Conservation (phyloP, 2,797 vertebrate genomes). For the Pipistrellus nathusii region DNA sequence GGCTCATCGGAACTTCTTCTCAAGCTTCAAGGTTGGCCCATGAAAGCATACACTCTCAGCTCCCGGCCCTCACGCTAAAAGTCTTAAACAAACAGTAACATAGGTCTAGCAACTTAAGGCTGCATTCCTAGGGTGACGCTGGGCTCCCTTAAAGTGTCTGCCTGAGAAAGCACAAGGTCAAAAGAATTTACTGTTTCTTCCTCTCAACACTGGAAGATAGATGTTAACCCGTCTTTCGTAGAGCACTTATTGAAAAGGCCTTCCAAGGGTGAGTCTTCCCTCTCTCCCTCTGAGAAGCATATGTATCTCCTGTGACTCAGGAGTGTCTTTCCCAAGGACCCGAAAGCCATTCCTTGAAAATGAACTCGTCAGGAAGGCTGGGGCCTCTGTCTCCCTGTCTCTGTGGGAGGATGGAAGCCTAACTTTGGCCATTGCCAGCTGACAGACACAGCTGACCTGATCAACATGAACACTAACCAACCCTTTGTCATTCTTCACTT, state of each 20-base stretch:
- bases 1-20: neutral
- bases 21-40: neutral
- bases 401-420: neutral
- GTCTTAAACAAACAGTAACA: neutral
- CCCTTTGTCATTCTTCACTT: neutral
- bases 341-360: neutral
- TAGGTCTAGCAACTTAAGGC: neutral
- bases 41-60: neutral
- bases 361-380: neutral
- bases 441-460: neutral
- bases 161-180: neutral
- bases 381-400: neutral
- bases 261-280: neutral
- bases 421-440: neutral
- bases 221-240: neutral
- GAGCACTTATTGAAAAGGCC: neutral
- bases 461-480: neutral
- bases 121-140: neutral
- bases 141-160: neutral
- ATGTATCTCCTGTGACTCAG: neutral
- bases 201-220: neutral
- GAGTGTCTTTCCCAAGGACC: neutral
- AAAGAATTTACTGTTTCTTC: neutral
- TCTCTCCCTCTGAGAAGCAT: neutral
- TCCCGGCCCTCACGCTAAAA: neutral